Evolutionary conservation across 2,888 invertebrate genomes (phyloP).

Genomic region (Xanthia togata): DNA sequence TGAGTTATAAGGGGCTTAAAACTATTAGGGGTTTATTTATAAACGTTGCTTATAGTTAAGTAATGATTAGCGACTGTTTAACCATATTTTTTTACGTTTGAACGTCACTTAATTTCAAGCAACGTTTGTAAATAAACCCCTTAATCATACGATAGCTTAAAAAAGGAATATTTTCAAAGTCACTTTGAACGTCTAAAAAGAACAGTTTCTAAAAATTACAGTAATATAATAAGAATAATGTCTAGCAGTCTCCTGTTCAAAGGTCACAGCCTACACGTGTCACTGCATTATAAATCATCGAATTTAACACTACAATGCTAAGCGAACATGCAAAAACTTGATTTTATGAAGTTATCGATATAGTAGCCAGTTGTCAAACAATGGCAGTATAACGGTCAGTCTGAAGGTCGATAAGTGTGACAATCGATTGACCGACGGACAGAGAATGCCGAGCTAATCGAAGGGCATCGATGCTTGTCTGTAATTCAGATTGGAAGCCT

Average conservation of each 20-base stretch:
- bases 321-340: not conserved
- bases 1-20: no score
- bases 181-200: no score
- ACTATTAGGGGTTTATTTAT: no score
- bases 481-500: not conserved
- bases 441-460: not conserved
- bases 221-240: constrained; percentile 13
- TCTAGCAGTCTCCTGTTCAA: constrained; percentile 7
- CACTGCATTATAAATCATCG: constrained; percentile 34
- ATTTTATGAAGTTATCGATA: not conserved
- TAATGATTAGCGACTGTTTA: no score
- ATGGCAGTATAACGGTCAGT: constrained; percentile 7
- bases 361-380: constrained; percentile 11
- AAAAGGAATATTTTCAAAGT: no score
- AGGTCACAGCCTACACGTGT: constrained; percentile 27
- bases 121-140: no score
- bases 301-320: constrained; percentile 34
- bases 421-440: constrained; percentile 1
- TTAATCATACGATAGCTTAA: no score
- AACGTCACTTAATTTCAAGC: no score
- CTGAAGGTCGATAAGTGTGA: constrained; percentile 26
- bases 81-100: no score
- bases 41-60: no score
- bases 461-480: not conserved
- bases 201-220: constrained; percentile 1